Percentiles rank a stretch among this genome's conserved stretches.
These are phyloP conservation scores for Hymenopus coronatus DNA, from an alignment of 2,888 invertebrate genomes.

Conservation along the genomic window DNA sequence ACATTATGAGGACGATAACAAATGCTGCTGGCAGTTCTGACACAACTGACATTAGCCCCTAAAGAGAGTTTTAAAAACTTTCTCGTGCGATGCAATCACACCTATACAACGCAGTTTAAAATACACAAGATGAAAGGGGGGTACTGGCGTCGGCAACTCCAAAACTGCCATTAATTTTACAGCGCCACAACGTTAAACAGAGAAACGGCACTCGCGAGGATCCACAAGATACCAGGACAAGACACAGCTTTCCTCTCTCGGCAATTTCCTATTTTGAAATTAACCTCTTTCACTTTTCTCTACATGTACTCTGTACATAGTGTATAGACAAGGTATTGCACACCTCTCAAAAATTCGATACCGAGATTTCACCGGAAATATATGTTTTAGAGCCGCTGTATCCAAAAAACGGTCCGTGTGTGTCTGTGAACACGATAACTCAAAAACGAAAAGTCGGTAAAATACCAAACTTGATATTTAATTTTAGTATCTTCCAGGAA, in stretches of 20 bases:
- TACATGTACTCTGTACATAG: too few species aligned
- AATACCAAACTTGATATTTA: too few species aligned
- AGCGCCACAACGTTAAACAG: neutral
- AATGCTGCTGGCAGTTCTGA: neutral
- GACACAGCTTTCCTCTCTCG: neutral
- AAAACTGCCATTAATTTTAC: neutral
- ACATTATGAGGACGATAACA: neutral
- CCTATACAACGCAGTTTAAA: neutral
- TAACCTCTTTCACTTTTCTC: neutral
- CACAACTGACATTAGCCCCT: neutral
- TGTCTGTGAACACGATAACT: too few species aligned
- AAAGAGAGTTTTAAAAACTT: neutral
- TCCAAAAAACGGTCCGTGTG: too few species aligned
- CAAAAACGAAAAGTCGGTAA: too few species aligned
- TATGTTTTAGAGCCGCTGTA: too few species aligned
- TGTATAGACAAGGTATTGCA: too few species aligned
- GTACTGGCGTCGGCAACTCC: neutral
- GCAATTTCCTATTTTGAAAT: neutral
- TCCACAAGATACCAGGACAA: neutral
- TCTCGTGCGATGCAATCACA: neutral
- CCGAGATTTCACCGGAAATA: too few species aligned
- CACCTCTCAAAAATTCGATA: too few species aligned
- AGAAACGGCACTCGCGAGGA: neutral
- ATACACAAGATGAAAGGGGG: neutral
- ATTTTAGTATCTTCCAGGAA: too few species aligned